Conservation (phyloP, 2,113 vertebrate species). For the Beaufortia kweichowensis region DNA sequence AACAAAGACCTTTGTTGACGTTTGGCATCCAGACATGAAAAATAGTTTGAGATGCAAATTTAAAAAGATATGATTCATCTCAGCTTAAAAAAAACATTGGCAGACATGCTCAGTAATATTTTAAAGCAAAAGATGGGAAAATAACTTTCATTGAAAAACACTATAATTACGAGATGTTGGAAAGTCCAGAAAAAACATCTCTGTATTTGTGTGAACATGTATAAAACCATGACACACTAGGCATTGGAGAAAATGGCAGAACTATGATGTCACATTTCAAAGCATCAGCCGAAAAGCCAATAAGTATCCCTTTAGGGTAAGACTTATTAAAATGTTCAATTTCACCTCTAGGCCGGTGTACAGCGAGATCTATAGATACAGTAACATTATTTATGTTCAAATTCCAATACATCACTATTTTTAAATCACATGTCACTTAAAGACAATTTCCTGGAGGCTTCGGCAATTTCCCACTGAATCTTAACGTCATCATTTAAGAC, state of each 20-base stretch:
- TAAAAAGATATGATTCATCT: background rate
- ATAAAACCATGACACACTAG: background rate
- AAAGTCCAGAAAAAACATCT: conserved; percentile 11
- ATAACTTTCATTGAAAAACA: background rate
- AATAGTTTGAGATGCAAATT: background rate
- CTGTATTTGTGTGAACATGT: conserved; percentile 16
- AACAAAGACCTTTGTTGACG: conserved; percentile 6
- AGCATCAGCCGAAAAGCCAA: background rate
- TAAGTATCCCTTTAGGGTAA: background rate
- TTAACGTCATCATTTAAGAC: background rate
- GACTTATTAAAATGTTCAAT: background rate
- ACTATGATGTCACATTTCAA: background rate
- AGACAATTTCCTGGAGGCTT: background rate
- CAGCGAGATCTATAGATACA: background rate
- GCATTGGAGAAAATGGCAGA: background rate
- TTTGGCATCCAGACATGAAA: background rate
- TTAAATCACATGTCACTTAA: background rate
- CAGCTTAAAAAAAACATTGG: background rate
- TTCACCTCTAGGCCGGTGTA: background rate
- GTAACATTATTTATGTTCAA: background rate
- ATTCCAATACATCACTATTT: background rate
- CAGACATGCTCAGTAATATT: background rate
- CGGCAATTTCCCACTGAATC: background rate
- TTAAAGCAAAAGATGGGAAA: background rate
- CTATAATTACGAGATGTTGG: background rate